A percentile compares a stretch with the other conserved stretches of the same genome.
These are phyloP conservation scores for Ladona fulva DNA, from an alignment of 1,140 invertebrate genomes.

Conservation along the genomic window DNA sequence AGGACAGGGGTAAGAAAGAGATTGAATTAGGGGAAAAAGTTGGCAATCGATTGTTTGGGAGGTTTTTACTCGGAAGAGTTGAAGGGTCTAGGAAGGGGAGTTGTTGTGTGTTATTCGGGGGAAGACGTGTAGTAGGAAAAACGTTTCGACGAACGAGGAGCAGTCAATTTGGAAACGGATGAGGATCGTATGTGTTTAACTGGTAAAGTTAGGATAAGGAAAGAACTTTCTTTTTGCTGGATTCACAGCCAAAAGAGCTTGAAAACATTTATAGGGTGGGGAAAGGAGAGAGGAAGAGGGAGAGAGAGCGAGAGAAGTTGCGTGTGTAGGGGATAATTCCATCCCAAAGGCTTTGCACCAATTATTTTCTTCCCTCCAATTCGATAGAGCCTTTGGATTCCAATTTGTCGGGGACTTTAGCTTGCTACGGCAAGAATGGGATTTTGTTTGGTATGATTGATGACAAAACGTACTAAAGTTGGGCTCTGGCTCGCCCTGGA, in stretches of 20 bases:
- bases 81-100: neutral
- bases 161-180: neutral
- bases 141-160: neutral
- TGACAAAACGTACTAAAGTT: neutral
- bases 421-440: neutral
- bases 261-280: neutral
- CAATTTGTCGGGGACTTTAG: neutral
- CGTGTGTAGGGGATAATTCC: neutral
- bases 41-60: neutral
- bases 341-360: neutral
- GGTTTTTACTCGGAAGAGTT: neutral
- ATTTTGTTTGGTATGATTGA: neutral
- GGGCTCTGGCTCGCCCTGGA: too few relatives aligned
- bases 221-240: neutral
- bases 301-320: neutral
- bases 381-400: neutral
- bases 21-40: constrained; percentile 6
- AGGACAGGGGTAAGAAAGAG: neutral
- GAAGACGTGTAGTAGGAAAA: neutral
- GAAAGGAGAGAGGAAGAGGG: neutral
- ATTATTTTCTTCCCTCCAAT: neutral
- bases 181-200: neutral
- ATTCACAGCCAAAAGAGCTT: neutral
- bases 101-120: neutral
- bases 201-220: neutral